Evolutionary conservation across 2,888 invertebrate genomes (phyloP), one percentile per base, ranked within the genome.

Genomic region (Drosophila trichaetosa): DNA sequence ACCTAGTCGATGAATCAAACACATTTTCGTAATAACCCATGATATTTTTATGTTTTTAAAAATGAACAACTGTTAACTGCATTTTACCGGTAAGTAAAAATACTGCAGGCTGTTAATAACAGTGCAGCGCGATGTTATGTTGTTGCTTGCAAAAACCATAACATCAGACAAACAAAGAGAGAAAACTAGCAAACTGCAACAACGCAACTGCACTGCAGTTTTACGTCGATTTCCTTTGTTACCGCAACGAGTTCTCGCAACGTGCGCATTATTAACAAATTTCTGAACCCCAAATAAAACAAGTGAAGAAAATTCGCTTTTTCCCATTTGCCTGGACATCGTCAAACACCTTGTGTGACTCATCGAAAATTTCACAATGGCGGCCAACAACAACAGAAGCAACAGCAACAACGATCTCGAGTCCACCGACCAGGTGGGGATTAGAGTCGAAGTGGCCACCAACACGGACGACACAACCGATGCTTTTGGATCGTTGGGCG

Each of bases 401-500:
- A 66, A 56, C 13, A 70, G 38, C 46, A 68, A 64, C 72, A 80
- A 66, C 29, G 76, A 63, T 68, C 54, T 76, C 53, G 84, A 86
- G 40, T 86, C 82, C 49, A 73, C 56, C 33, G 91, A 92, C 65
- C 90, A 90, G 82, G 88, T 87, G 31, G 91, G 91, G 51, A 83
- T 78, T 11, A 81, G 76, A 6, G 73, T 68, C 31, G 88, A 90
- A 52, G 88, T 73, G 0, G 63, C 78, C 21, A 83, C 82, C 8
- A 89, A 80, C n/a, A 87, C 82, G 4, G 87, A 91, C 64, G 92
- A 92, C 65, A 57, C 86, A 11, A 84, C 85, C 6, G 92, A 92
- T 68, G 92, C 92, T 3, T 89, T 92, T 62, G 92, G 92, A 0
- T 90, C 91, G 0, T 65, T 82, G 8, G 82, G 80, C 29, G 70